Percentiles rank a stretch among this genome's conserved stretches.
These are phyloP conservation scores for Lithophane leautieri DNA, from an alignment of 2,888 invertebrate species.

Conservation along the genomic window DNA sequence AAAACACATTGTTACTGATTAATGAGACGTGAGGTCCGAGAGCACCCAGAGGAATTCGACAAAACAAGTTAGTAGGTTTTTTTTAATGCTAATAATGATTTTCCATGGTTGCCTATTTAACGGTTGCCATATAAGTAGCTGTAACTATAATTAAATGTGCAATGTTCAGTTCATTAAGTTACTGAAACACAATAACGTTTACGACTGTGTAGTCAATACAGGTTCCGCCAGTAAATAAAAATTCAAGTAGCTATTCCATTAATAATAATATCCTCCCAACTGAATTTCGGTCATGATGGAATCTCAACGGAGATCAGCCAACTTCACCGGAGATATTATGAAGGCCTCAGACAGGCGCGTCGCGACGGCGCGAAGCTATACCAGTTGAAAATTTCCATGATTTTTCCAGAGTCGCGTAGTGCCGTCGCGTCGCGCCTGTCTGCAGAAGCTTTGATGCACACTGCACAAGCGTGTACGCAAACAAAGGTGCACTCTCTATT, in stretches of 20 bases:
- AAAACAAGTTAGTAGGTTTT: too few relatives aligned
- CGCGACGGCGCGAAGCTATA: too few relatives aligned
- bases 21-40: neutral
- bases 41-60: too few relatives aligned
- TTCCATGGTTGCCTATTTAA: neutral
- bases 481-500: neutral
- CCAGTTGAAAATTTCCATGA: too few relatives aligned
- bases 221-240: neutral
- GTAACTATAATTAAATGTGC: too few relatives aligned
- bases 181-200: neutral
- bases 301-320: neutral
- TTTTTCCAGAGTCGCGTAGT: too few relatives aligned
- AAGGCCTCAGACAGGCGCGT: too few relatives aligned
- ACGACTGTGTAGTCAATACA: neutral
- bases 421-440: too few relatives aligned
- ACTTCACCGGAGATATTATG: neutral
- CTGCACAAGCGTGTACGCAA: neutral
- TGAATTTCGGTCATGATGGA: neutral
- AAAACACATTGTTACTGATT: neutral
- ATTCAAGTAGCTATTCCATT: neutral
- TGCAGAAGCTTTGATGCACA: neutral
- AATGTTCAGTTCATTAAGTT: neutral
- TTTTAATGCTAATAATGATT: too few relatives aligned
- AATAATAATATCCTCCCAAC: neutral
- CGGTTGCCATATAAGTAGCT: neutral